phyloP scores from a whole-genome alignment of 2,113 vertebrate genomes.

The Salvelinus fontinalis region DNA sequence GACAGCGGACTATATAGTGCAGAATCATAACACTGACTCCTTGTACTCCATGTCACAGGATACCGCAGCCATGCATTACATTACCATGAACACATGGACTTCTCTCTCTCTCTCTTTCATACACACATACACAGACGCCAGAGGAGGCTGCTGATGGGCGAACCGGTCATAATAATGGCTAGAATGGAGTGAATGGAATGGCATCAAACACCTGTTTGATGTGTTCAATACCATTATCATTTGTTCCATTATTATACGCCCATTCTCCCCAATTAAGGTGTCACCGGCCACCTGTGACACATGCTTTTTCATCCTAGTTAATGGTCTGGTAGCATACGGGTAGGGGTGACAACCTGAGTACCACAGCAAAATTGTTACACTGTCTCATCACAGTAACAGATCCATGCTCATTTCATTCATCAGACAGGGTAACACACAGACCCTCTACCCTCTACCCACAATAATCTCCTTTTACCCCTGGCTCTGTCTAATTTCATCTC shows the following conservation, averaged over 20 bases:
- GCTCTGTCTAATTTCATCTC: slow-evolving; percentile 47
- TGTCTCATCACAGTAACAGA: slow-evolving; percentile 16
- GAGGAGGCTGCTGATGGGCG: no score
- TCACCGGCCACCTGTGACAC: not conserved
- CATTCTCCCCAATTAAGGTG: no score
- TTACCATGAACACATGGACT: slow-evolving; percentile 32
- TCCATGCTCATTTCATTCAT: not conserved
- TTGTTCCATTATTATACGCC: no score
- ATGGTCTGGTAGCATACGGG: slow-evolving; percentile 22
- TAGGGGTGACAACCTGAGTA: slow-evolving; percentile 1
- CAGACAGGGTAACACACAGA: slow-evolving; percentile 29
- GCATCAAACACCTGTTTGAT: no score
- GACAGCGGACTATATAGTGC: not conserved
- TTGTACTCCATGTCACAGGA: slow-evolving; percentile 43
- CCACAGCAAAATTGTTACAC: slow-evolving; percentile 25
- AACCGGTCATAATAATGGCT: no score
- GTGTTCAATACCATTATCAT: no score
- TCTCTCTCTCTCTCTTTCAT: slow-evolving; percentile 5
- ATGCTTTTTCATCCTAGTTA: slow-evolving; percentile 5
- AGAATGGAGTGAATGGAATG: no score
- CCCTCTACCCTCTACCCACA: not conserved
- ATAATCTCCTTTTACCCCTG: slow-evolving; percentile 29
- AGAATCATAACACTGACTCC: slow-evolving; percentile 2
- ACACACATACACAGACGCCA: no score
- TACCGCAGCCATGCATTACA: slow-evolving; percentile 24